Evolutionary conservation across 2,888 invertebrate genomes (phyloP), one percentile per base, ranked within the genome.

Genomic region (Agrochola circellaris): DNA sequence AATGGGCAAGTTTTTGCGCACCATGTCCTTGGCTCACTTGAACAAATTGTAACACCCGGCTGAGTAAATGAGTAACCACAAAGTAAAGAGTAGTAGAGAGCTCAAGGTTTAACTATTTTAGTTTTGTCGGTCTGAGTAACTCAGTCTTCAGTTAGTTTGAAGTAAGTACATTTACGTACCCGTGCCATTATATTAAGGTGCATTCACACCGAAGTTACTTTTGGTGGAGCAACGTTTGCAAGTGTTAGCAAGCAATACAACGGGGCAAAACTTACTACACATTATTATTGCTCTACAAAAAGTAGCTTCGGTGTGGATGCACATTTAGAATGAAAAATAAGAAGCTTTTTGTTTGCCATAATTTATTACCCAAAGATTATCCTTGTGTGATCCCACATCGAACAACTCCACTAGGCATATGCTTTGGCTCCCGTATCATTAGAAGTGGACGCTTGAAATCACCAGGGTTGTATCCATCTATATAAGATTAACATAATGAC

Each of bases 91-190:
- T 54, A 58, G 45, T 70, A 30, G 51, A 72, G 61, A 64, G 38
- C 69, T 78, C 80, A 85, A 85, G 80, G 80, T 67, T 69, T 45
- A 73, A 82, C 72, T 65, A 71, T 77, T 83, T 80, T 76, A 83
- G 60, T 48, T 54, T 60, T 54, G 64, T 73, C 73, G 78, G 77
- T 62, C 26, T 67, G 62, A 56, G 48, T 72, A 56, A 60, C 70
- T 65, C 58, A 20, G 65, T 45, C 5, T 66, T 54, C 62, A 51
- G 56, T 75, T 56, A 58, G 54, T 58, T 48, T 61, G 17, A 73
- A 62, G 42, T 45, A 45, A 13, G 45, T 45, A 67, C 54, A 54
- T 34, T 26, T 45, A 48, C 34, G 15, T 30, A 62, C 23, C n/a
- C n/a, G n/a, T n/a, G n/a, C n/a, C n/a, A n/a, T n/a, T n/a, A n/a